phyloP scores from a whole-genome alignment of 2,113 vertebrate genomes.

The Notothenia rossii region DNA sequence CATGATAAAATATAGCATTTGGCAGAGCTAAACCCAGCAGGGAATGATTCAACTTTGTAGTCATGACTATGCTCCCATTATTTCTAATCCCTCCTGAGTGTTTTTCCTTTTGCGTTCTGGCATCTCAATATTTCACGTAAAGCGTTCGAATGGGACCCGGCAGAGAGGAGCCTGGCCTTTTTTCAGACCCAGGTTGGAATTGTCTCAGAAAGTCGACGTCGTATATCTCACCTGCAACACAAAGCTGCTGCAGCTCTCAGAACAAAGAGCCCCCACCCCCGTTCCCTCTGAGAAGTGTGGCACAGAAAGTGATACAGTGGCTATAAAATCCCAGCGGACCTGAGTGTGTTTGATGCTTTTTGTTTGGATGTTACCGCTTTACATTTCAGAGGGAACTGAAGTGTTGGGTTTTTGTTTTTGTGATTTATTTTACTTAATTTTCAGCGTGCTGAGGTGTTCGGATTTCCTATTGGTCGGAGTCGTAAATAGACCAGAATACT shows the following conservation, averaged over 20 bases:
- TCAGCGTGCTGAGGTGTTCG: conserved; percentile 14
- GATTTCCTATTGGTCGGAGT: conserved; percentile 50
- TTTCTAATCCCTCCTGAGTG: conserved; percentile 47
- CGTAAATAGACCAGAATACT: conserved; percentile 35
- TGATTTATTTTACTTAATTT: conserved; percentile 29
- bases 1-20: conserved; percentile 39
- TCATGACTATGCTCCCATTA: conserved; percentile 39
- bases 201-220: conserved; percentile 53
- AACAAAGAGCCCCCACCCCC: conserved; percentile 45
- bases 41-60: conserved; percentile 50
- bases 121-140: conserved; percentile 80
- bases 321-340: conserved; percentile 50
- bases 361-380: conserved; percentile 8
- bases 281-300: conserved; percentile 14
- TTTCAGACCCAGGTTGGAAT: conserved; percentile 47
- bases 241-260: conserved; percentile 56
- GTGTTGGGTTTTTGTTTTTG: conserved; percentile 1
- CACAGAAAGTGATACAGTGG: conserved; percentile 59
- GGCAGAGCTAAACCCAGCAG: conserved; percentile 46
- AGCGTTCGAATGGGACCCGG: conserved; percentile 52
- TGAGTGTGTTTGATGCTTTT: conserved; percentile 44
- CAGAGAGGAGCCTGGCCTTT: conserved; percentile 57
- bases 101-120: conserved; percentile 55
- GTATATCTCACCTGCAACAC: conserved; percentile 67
- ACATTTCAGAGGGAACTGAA: background rate